A percentile compares a stretch with the other conserved stretches of the same genome.
Conservation (phyloP, 2,113 vertebrate genomes). For the Antidorcas marsupialis region DNA sequence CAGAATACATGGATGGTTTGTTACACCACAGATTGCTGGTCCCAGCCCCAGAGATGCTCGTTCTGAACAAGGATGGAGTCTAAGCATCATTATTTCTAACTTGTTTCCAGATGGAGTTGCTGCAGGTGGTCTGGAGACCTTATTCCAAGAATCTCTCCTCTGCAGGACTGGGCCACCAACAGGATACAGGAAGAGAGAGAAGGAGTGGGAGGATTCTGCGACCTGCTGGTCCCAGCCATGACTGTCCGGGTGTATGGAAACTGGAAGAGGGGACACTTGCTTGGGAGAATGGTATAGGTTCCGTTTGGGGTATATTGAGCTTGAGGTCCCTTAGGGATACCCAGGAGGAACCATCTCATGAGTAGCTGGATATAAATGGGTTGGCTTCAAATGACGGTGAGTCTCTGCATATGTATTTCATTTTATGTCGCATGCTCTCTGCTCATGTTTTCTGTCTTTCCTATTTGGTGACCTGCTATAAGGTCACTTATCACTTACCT, state of each 20-base stretch:
- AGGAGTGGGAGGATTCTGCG: not conserved
- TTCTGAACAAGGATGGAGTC: not conserved
- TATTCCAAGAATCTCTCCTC: not conserved
- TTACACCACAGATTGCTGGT: not conserved
- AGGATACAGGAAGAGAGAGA: not conserved
- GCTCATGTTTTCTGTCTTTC: slow-evolving; percentile 58
- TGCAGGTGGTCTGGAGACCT: not conserved
- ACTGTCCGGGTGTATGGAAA: not conserved
- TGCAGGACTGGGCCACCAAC: not conserved
- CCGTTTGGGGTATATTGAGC: not conserved
- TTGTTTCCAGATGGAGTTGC: not conserved
- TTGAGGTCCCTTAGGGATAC: not conserved
- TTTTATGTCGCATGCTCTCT: slow-evolving; percentile 55
- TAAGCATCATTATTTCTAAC: not conserved
- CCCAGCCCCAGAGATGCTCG: not conserved
- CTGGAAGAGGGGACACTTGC: not conserved
- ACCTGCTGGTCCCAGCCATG: not conserved
- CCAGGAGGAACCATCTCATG: not conserved
- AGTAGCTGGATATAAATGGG: not conserved
- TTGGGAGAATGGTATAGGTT: not conserved
- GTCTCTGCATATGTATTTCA: slow-evolving; percentile 70
- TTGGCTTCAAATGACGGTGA: slow-evolving; percentile 24
- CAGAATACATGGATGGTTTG: not conserved
- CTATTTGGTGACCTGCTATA: slow-evolving; percentile 39
- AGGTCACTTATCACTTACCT: slow-evolving; percentile 60